Evolutionary conservation across 1,140 invertebrate genomes (phyloP).

Genomic region (Metaphire vulgaris): DNA sequence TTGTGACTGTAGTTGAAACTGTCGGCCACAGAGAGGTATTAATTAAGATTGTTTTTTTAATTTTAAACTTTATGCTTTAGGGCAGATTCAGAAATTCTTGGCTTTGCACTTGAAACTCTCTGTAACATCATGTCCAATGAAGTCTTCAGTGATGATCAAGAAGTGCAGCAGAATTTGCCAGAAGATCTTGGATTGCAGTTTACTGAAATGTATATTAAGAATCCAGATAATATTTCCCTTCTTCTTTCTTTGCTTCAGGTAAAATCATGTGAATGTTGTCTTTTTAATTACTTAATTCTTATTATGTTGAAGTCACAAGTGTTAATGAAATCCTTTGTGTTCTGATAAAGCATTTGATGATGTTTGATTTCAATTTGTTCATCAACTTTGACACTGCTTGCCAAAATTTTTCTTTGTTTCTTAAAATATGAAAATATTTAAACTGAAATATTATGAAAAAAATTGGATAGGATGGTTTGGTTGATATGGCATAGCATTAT

Average conservation of each 20-base stretch:
- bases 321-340: background rate
- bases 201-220: constrained; percentile 96
- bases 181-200: constrained; percentile 79
- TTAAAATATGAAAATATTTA: too few species aligned
- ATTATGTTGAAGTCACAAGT: background rate
- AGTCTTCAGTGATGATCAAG: constrained; percentile 57
- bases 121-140: constrained; percentile 81
- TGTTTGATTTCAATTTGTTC: background rate
- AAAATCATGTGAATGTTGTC: constrained; percentile 7
- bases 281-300: constrained; percentile 4
- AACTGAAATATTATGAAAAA: too few species aligned
- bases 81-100: constrained; percentile 82
- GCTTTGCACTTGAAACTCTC: constrained; percentile 83
- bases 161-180: constrained; percentile 33
- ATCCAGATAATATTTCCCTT: constrained; percentile 74
- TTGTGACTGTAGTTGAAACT: too few species aligned
- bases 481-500: too few species aligned
- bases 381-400: background rate
- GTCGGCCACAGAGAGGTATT: too few species aligned
- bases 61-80: too few species aligned
- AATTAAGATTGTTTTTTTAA: too few species aligned
- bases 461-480: too few species aligned
- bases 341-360: background rate
- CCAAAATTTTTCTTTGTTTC: background rate
- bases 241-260: constrained; percentile 81